A percentile compares a stretch with the other conserved stretches of the same genome.
Conservation (phyloP, 2,888 invertebrate genomes). For the Drosophila suboccidentalis region DNA sequence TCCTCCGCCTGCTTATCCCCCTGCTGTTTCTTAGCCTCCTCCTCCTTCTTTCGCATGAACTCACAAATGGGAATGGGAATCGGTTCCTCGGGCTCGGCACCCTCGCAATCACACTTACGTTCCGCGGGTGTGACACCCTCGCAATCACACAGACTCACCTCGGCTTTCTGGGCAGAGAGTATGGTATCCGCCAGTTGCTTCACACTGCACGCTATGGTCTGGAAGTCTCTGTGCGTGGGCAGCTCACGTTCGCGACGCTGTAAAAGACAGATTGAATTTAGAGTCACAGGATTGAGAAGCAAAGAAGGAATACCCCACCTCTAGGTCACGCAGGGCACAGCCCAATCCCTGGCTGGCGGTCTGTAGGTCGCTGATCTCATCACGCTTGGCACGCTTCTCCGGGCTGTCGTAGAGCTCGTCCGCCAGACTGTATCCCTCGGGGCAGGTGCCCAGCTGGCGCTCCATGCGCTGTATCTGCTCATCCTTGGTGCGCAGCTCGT, state of each 20-base stretch:
- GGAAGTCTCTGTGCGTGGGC: conserved; percentile 83
- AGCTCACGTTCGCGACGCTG: conserved; percentile 76
- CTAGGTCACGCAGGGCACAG: conserved; percentile 75
- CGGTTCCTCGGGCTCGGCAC: neutral
- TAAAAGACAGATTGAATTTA: neutral
- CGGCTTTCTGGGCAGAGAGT: conserved; percentile 65
- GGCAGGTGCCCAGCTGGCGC: conserved; percentile 71
- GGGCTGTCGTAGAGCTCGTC: conserved; percentile 83
- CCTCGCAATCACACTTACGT: conserved; percentile 20
- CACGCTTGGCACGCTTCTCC: conserved; percentile 75
- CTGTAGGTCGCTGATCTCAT: conserved; percentile 69
- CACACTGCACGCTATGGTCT: conserved; percentile 82
- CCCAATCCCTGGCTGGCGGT: conserved; percentile 78
- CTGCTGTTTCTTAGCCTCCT: neutral
- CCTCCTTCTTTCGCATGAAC: conserved; percentile 4
- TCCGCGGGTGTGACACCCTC: neutral
- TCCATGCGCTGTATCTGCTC: conserved; percentile 79
- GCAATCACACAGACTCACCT: conserved; percentile 57
- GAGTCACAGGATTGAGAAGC: neutral
- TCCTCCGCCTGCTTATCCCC: neutral
- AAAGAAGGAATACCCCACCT: conserved; percentile 55
- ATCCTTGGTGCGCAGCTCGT: conserved; percentile 86
- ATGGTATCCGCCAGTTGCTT: conserved; percentile 82
- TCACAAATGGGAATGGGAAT: conserved; percentile 2
- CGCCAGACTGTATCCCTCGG: conserved; percentile 80